These are phyloP conservation scores for Stichodactyla helianthus DNA, from an alignment of 64 coral and sea anemone species.

Conservation along the genomic window DNA sequence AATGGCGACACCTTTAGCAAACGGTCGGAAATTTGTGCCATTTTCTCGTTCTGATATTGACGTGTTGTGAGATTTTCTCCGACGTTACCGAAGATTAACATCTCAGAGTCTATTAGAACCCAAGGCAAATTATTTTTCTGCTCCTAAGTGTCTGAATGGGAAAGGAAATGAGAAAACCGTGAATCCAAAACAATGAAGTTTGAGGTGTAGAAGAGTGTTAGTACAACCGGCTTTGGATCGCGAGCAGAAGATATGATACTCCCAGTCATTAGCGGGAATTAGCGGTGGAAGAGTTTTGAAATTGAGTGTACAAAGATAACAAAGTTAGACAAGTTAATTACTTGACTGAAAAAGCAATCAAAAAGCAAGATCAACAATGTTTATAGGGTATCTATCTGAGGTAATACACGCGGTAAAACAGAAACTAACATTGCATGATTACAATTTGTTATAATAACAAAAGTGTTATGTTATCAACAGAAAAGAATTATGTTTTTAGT, in stretches of 20 bases:
- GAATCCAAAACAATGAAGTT: not conserved
- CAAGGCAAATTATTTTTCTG: conserved; percentile 5
- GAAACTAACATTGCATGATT: not conserved
- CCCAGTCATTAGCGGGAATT: not conserved
- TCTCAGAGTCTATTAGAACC: conserved; percentile 5
- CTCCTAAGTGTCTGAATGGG: conserved; percentile 14
- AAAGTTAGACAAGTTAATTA: conserved; percentile 1
- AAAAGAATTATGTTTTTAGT: not conserved
- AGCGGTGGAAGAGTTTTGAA: not conserved
- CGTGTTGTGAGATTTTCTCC: conserved; percentile 8
- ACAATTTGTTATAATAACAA: not conserved
- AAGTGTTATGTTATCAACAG: not conserved
- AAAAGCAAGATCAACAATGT: not conserved
- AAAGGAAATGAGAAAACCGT: not conserved
- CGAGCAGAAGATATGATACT: not conserved
- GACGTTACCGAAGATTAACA: conserved; percentile 7
- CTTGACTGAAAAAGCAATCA: not conserved
- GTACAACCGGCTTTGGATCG: not conserved
- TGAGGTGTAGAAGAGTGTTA: not conserved
- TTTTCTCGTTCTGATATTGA: not conserved
- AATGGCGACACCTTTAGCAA: conserved; percentile 16
- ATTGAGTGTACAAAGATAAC: not conserved
- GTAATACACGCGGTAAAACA: not conserved
- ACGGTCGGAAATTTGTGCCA: conserved; percentile 10
- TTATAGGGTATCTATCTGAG: not conserved